A percentile compares a stretch with the other conserved stretches of the same genome.
Evolutionary conservation across 1,140 invertebrate species (phyloP).

Genomic region (Drosophila insularis): DNA sequence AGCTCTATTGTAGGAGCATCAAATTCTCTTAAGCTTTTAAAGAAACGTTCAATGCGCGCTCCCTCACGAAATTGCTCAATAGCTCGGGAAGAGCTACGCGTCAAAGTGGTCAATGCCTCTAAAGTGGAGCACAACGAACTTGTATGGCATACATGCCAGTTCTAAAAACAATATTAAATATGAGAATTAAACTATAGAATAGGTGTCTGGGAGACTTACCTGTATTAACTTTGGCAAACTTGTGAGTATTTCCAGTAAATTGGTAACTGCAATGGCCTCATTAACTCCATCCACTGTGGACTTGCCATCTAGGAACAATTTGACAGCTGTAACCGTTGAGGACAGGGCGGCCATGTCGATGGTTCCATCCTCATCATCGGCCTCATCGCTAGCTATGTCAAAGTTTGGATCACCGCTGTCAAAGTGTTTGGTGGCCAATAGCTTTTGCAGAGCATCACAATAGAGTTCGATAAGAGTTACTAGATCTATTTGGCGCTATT

Average conservation of each 20-base stretch:
- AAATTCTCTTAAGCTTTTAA: constrained; percentile 73
- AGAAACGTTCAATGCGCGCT: constrained; percentile 72
- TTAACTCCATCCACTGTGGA: constrained; percentile 16
- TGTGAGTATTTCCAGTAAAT: constrained; percentile 71
- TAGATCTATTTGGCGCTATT: constrained; percentile 86
- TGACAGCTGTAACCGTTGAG: constrained; percentile 58
- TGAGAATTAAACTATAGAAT: not conserved
- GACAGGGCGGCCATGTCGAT: constrained; percentile 70
- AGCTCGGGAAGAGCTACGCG: constrained; percentile 44
- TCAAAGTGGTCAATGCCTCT: constrained; percentile 56
- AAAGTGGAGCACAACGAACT: constrained; percentile 59
- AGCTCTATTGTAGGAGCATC: constrained; percentile 70
- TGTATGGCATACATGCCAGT: constrained; percentile 66
- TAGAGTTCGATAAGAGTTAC: constrained; percentile 84
- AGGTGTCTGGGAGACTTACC: constrained; percentile 1
- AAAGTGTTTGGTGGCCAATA: constrained; percentile 73
- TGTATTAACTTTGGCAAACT: constrained; percentile 60
- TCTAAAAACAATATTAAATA: constrained; percentile 18
- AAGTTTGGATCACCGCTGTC: constrained; percentile 61
- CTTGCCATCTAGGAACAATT: constrained; percentile 48
- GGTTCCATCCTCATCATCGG: constrained; percentile 56
- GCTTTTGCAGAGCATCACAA: constrained; percentile 79
- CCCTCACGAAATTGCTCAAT: constrained; percentile 48
- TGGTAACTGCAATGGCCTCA: constrained; percentile 69
- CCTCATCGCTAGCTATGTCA: constrained; percentile 67